Evolutionary conservation across 2,888 invertebrate genomes (phyloP).

Genomic region (Phragmatobia fuliginosa): DNA sequence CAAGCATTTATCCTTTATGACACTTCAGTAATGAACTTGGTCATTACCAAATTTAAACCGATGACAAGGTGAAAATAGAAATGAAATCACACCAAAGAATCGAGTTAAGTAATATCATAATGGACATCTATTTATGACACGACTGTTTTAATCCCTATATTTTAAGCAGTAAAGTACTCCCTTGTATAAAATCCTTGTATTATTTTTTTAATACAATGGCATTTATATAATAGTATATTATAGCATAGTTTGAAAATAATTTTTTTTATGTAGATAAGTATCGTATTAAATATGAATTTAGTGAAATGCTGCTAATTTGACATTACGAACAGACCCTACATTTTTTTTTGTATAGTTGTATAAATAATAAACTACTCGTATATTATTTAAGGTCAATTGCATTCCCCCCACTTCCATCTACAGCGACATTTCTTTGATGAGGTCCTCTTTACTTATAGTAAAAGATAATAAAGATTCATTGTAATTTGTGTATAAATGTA

Average conservation of each 20-base stretch:
- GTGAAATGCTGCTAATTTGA: too few relatives aligned
- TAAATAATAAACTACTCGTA: too few relatives aligned
- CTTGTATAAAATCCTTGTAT: neutral
- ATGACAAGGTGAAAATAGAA: neutral
- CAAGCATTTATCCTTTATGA: slow-evolving; percentile 1
- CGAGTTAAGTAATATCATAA: neutral
- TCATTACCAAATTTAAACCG: neutral
- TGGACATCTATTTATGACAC: neutral
- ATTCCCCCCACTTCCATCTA: too few relatives aligned
- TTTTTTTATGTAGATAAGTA: too few relatives aligned
- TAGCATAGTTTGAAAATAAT: too few relatives aligned
- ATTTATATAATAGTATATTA: too few relatives aligned
- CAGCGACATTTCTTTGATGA: neutral
- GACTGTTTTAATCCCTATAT: neutral
- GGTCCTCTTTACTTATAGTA: neutral
- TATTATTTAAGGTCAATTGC: too few relatives aligned
- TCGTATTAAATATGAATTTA: too few relatives aligned
- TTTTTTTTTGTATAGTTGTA: too few relatives aligned
- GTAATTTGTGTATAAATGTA: neutral
- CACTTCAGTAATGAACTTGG: slow-evolving; percentile 9
- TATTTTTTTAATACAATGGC: too few relatives aligned
- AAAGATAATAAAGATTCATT: neutral
- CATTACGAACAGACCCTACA: too few relatives aligned
- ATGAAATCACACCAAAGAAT: neutral
- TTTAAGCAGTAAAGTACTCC: neutral